Base-by-base conservation (phyloP, 1,140 invertebrate species). In the Aphaenogaster floridana region DNA sequence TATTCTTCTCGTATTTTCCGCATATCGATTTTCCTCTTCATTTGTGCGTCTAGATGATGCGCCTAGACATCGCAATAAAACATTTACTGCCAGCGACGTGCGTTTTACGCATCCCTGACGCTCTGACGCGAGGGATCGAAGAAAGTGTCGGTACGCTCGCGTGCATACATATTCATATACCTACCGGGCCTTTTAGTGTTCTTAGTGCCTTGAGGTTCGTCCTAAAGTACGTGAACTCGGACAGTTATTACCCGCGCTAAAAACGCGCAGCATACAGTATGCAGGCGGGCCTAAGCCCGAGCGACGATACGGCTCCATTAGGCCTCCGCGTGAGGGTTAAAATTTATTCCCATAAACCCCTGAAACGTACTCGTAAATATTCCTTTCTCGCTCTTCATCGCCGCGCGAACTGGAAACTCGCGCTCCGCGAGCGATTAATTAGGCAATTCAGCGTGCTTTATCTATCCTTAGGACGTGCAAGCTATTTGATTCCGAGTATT, bases 241-340 rank as follows among this genome's bases (percentile, higher is more conserved):
- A 81, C 66, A 86, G 90, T 91, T 91, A 90, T 90, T 83, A 69
- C 81, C 34, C 69, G 50, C 81, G 86, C 78, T 91, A 88, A 91
- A 90, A 91, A 90, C 83, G 76, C 64, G 57, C 77, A 48, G 78
- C 86, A 90, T 90, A 79, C 88, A 86, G 66, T 76, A 86, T 77
- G 52, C 86, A 74, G 54, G 76, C 52, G 72, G 79, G 71, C 72
- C 78, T 84, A 83, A 86, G 66, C 52, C 50, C n/a, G 39, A 48
- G 57, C 61, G 28, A 86, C 80, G 80, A 86, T 78, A 91, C 54
- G 72, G 80, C 89, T 90, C 90, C 89, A 90, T 91, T 90, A 90
- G 86, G 86, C 77, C 69, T 84, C 69, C 48, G 42, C 61, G 64
- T 36, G 64, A 21, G 63, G 80, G 86, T 79, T 87, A 88, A 90